Evolutionary conservation across 1,140 invertebrate species (phyloP), one percentile per base, ranked within the genome.

Genomic region (Palaemon carinicauda): DNA sequence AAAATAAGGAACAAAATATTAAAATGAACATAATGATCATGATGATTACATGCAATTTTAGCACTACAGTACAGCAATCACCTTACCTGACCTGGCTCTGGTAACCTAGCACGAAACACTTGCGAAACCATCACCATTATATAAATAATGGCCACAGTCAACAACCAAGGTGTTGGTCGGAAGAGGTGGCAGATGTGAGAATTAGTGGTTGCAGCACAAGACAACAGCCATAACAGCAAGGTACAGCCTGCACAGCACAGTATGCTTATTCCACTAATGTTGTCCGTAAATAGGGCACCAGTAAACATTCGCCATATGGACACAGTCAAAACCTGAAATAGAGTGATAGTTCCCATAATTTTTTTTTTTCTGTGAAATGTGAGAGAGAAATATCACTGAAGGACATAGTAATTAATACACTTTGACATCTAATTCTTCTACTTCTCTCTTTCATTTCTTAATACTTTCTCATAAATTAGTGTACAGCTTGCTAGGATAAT

Each of bases 151-250:
- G 73, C 19, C 4, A 83, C 24, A 7, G 53, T 56, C 78, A 87
- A 51, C 33, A 87, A 78, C 78, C 78, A 87, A 15, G 73, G 21
- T 60, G 74, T 81, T 15, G 85, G 85, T 60, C 51, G 74, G 78
- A 87, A 65, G 21, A 77, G 69, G 53, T 79, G 69, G 79, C 52
- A 87, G 29, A 80, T 80, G 56, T 78, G 78, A 54, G 69, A 87
- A 41, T 80, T 78, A 27, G 79, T 65, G 24, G 84, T 71, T 52
- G 71, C 80, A 14, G 88, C 79, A 33, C 50, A 87, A 3, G 24
- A 52, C 33, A 89, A 71, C 27, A 89, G 83, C 83, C 82, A 80
- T 14, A 73, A 80, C 50, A 80, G 71, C 17, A 74, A 60, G 19
- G 79, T 79, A 21, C 80, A 51, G 10, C 60, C 82, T 1, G 79